Percentiles rank a stretch among this genome's conserved stretches.
Evolutionary conservation across 2,888 invertebrate genomes (phyloP).

Genomic region (Lasioglossum morio): DNA sequence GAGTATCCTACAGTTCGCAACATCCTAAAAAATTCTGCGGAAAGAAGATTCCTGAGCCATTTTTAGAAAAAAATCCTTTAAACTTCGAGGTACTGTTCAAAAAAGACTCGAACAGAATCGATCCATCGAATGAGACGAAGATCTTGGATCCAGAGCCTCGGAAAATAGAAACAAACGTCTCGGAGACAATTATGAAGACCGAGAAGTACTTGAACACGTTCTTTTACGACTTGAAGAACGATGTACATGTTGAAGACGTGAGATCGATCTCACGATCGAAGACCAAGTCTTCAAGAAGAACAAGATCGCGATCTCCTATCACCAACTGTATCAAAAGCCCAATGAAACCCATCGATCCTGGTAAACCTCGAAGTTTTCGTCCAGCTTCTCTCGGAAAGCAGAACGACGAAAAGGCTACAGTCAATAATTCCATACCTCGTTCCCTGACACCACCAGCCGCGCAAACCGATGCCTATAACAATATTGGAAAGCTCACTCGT

Average conservation of each 20-base stretch:
- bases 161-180: background rate
- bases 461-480: constrained; percentile 8
- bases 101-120: background rate
- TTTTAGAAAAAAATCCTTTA: background rate
- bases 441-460: background rate
- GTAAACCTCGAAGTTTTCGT: constrained; percentile 3
- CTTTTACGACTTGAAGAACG: background rate
- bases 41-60: background rate
- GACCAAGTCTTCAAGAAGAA: constrained; percentile 30
- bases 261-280: constrained; percentile 3
- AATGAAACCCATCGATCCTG: constrained; percentile 6
- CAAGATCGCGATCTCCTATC: constrained; percentile 3
- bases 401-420: constrained; percentile 16
- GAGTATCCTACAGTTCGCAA: background rate
- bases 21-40: background rate
- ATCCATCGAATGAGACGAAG: background rate
- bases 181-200: background rate
- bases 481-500: constrained; percentile 42
- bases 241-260: background rate
- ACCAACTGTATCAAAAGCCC: constrained; percentile 12
- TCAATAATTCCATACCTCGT: constrained; percentile 1
- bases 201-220: background rate
- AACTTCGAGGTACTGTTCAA: constrained; percentile 3
- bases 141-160: background rate
- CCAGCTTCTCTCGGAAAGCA: background rate